Conservation (phyloP, 2,888 invertebrate species). For the Neoitamus cyanurus region DNA sequence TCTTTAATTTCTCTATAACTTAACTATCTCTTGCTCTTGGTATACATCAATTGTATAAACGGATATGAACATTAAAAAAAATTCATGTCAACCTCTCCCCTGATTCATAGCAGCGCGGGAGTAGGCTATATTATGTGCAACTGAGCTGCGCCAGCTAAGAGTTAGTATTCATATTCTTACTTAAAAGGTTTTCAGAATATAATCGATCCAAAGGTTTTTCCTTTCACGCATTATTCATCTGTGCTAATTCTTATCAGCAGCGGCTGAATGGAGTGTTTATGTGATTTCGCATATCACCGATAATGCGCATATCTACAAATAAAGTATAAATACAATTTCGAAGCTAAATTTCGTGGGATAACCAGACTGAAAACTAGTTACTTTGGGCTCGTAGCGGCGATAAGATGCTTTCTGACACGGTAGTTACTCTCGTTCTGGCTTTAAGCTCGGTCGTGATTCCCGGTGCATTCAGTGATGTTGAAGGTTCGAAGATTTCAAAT, state of each 20-base stretch:
- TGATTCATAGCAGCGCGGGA: too few relatives aligned
- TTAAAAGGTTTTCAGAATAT: too few relatives aligned
- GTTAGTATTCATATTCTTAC: too few relatives aligned
- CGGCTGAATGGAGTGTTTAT: background rate
- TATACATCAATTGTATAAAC: too few relatives aligned
- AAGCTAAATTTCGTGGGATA: background rate
- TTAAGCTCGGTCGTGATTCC: background rate
- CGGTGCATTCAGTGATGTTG: background rate
- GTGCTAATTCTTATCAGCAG: background rate
- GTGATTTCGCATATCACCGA: background rate
- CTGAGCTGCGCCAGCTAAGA: too few relatives aligned
- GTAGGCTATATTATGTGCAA: too few relatives aligned
- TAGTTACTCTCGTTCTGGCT: background rate
- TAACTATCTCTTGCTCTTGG: too few relatives aligned
- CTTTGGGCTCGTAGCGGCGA: background rate
- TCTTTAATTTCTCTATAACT: too few relatives aligned
- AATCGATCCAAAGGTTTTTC: background rate
- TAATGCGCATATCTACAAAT: conserved; percentile 5
- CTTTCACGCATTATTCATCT: background rate
- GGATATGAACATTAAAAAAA: too few relatives aligned
- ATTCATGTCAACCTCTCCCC: too few relatives aligned
- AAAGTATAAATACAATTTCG: background rate
- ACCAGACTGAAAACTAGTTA: background rate
- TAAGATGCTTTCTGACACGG: background rate
- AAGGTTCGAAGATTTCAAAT: background rate